Evolutionary conservation across 1,140 invertebrate species (phyloP).

Genomic region (Ceratina japonica): DNA sequence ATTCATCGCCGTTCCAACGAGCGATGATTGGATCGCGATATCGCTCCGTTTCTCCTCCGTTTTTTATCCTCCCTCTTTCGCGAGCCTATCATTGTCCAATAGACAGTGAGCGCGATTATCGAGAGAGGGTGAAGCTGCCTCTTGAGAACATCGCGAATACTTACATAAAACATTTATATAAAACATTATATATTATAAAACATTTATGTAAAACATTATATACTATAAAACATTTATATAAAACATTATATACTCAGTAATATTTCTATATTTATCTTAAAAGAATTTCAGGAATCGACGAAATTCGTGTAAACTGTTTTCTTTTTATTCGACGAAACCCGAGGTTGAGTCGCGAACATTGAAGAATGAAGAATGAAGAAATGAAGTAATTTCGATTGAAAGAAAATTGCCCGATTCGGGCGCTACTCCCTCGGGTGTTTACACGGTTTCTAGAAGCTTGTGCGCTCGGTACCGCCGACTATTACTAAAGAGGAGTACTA

Average conservation of each 20-base stretch:
- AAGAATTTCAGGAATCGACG: too few relatives aligned
- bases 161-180: not conserved
- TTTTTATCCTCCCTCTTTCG: not conserved
- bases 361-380: too few relatives aligned
- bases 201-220: not conserved
- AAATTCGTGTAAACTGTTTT: too few relatives aligned
- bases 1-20: constrained; percentile 57
- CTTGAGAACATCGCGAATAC: constrained; percentile 29
- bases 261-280: not conserved
- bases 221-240: not conserved
- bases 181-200: too few relatives aligned
- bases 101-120: constrained; percentile 7
- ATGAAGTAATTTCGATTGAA: not conserved
- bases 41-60: constrained; percentile 47
- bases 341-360: too few relatives aligned
- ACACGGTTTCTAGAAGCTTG: constrained; percentile 26
- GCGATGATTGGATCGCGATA: constrained; percentile 64
- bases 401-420: constrained; percentile 4
- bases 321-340: too few relatives aligned
- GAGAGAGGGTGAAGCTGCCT: not conserved
- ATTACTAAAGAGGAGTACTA: constrained; percentile 61
- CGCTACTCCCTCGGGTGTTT: not conserved
- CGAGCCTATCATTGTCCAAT: constrained; percentile 1
- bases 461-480: constrained; percentile 35
- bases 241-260: not conserved